Percentiles rank a stretch among this genome's conserved stretches.
phyloP scores from a whole-genome alignment of 2,888 invertebrate species.

The Sylvicola cinctus region DNA sequence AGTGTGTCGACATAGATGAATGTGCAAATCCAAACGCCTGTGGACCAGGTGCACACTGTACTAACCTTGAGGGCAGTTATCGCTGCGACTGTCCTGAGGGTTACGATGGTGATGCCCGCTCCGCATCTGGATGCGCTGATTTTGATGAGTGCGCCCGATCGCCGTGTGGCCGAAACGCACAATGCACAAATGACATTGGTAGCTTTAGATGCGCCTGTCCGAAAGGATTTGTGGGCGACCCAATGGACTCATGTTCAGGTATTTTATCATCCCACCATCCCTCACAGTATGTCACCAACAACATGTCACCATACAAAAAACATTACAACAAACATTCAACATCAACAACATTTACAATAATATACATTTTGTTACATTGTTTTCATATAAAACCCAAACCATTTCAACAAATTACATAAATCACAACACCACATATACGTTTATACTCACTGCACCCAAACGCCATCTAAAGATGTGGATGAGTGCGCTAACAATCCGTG shows the following conservation, averaged over 20 bases:
- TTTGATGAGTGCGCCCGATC: conserved; percentile 52
- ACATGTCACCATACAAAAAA: conserved; percentile 7
- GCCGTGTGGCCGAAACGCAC: conserved; percentile 59
- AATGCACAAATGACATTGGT: conserved; percentile 60
- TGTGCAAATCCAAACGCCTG: conserved; percentile 52
- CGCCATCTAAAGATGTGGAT: conserved; percentile 38
- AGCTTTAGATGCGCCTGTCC: conserved; percentile 66
- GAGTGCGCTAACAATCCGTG: conserved; percentile 49
- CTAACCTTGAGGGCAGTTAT: conserved; percentile 58
- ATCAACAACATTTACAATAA: not conserved
- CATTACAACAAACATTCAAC: conserved; percentile 3
- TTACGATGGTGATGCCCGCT: conserved; percentile 58
- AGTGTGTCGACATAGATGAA: conserved; percentile 73
- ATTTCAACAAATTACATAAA: conserved; percentile 1
- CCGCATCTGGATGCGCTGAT: conserved; percentile 44
- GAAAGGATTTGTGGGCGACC: conserved; percentile 63
- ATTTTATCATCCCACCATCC: conserved; percentile 11
- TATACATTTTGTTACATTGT: not conserved
- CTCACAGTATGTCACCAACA: conserved; percentile 6
- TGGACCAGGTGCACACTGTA: conserved; percentile 58
- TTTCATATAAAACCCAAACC: not conserved
- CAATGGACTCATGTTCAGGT: conserved; percentile 55
- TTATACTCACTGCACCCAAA: conserved; percentile 1
- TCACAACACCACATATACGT: conserved; percentile 1
- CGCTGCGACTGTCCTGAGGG: conserved; percentile 71